These are phyloP conservation scores for Centrocercus urophasianus DNA, from an alignment of 2,113 vertebrate species.

Conservation along the genomic window DNA sequence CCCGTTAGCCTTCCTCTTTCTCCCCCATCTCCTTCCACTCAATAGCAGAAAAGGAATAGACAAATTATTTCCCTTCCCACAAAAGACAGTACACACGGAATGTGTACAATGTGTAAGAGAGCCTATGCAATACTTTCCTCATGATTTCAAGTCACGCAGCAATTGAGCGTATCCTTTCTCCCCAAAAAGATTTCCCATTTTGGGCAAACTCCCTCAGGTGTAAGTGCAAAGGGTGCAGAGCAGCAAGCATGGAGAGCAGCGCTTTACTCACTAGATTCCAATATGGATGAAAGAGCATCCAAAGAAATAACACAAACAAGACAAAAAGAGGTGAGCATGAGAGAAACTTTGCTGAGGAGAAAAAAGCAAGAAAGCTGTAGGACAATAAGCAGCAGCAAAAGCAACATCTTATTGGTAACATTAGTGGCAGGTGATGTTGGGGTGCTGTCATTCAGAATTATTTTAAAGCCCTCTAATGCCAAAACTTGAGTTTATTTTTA, in stretches of 20 bases:
- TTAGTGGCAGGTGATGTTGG: background rate
- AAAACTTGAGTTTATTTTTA: background rate
- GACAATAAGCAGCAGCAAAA: background rate
- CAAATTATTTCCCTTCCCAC: background rate
- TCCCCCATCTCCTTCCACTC: background rate
- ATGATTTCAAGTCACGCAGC: background rate
- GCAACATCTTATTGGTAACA: background rate
- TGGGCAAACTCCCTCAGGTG: background rate
- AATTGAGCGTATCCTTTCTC: background rate
- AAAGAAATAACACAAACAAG: background rate
- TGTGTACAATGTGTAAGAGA: background rate
- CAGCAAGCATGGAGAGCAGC: background rate
- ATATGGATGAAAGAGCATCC: background rate
- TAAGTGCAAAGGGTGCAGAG: rapidly evolving
- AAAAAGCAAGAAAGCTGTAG: background rate
- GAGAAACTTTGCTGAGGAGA: background rate
- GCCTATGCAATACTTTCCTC: background rate
- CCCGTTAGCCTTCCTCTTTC: background rate
- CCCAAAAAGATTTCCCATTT: background rate
- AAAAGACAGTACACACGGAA: background rate
- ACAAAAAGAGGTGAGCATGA: background rate
- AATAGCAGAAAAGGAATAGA: background rate
- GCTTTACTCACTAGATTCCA: background rate
- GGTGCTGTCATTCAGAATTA: background rate
- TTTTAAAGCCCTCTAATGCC: background rate